Evolutionary conservation across 2,888 invertebrate species (phyloP).

Genomic region (Caenorhabditis parvicauda): DNA sequence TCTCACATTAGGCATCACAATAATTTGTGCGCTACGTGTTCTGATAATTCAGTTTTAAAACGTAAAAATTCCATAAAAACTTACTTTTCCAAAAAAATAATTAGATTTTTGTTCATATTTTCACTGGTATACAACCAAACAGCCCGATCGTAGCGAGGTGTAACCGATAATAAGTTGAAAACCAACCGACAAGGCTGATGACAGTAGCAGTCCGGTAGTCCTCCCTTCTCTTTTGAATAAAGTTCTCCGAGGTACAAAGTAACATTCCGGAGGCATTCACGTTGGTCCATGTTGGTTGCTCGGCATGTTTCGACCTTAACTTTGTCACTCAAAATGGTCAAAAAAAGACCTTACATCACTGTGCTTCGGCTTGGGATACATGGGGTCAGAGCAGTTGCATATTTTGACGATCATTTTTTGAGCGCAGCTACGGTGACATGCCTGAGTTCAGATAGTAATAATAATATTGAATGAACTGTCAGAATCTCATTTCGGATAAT

Average conservation of each 20-base stretch:
- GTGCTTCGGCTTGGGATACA: constrained; percentile 51
- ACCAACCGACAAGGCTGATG: constrained; percentile 61
- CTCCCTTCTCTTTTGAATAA: constrained; percentile 38
- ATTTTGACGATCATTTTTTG: constrained; percentile 51
- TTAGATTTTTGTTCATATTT: neutral
- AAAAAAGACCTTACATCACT: no score
- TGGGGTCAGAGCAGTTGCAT: constrained; percentile 60
- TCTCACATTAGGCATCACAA: no score
- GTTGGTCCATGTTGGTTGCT: constrained; percentile 51
- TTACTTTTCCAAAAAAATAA: neutral
- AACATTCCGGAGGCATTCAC: constrained; percentile 58
- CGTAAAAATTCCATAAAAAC: no score
- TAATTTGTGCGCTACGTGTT: no score
- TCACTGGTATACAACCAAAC: no score
- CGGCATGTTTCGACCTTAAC: constrained; percentile 36
- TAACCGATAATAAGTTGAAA: no score
- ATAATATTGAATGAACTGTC: no score
- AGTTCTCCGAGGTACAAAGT: constrained; percentile 50
- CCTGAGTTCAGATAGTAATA: no score
- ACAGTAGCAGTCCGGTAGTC: constrained; percentile 49
- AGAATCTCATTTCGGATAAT: no score
- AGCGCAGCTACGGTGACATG: constrained; percentile 59
- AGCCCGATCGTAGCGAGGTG: no score
- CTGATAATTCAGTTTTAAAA: no score
- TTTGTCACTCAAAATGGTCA: neutral